Evolutionary conservation across 2,888 invertebrate species (phyloP).

Genomic region (Drosophila anomalata): DNA sequence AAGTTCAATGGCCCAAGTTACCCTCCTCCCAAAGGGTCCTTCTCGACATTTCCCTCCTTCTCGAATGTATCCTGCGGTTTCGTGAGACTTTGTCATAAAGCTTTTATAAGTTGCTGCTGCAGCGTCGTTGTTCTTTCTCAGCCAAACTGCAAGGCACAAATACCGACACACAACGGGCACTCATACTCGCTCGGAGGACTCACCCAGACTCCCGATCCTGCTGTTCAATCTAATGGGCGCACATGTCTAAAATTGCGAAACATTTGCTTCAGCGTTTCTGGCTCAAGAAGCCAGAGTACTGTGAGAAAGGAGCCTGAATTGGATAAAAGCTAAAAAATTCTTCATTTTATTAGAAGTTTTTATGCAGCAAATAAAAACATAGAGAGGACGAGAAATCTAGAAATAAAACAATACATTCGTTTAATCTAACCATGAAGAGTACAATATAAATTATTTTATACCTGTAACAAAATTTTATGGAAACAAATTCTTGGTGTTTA

Average conservation of each 20-base stretch:
- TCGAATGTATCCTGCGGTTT: conserved; percentile 32
- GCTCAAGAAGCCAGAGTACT: neutral
- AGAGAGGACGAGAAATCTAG: no score
- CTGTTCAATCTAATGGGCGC: conserved; percentile 73
- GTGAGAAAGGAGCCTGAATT: conserved; percentile 4
- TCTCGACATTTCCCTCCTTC: neutral
- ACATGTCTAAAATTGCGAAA: conserved; percentile 68
- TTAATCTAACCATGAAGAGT: no score
- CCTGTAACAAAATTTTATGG: no score
- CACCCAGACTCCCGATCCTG: conserved; percentile 44
- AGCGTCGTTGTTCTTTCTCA: conserved; percentile 3
- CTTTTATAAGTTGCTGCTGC: conserved; percentile 63
- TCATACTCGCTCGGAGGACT: conserved; percentile 12
- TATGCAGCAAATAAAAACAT: no score
- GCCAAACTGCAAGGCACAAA: conserved; percentile 23
- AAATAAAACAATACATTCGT: no score
- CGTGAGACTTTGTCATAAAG: conserved; percentile 54
- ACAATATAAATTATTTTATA: no score
- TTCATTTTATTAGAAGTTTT: no score
- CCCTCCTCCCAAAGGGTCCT: conserved; percentile 1
- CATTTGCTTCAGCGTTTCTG: conserved; percentile 65
- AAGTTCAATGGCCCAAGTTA: conserved; percentile 43
- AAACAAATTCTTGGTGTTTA: no score
- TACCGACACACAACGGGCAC: conserved; percentile 1
- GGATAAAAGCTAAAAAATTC: no score